Evolutionary conservation across 92 coral and sea anemone genomes (phyloP).

Genomic region (Palythoa grandis): DNA sequence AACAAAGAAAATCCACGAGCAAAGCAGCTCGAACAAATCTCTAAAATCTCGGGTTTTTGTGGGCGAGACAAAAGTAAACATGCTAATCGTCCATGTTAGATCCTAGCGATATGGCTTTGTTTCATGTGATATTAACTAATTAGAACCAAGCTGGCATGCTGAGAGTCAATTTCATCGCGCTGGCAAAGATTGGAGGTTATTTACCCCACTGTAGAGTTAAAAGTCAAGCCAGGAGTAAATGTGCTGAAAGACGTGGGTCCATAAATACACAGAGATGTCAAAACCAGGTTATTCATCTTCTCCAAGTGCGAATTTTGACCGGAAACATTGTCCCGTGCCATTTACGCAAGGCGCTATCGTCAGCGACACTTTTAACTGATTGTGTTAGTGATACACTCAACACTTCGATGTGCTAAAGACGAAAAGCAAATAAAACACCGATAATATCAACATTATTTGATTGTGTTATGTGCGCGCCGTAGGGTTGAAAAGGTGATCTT

Average conservation of each 20-base stretch:
- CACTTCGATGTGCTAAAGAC: constrained; percentile 33
- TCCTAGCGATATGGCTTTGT: constrained; percentile 37
- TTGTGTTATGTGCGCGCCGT: not conserved
- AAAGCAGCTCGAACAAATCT: constrained; percentile 6
- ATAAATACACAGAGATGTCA: constrained; percentile 4
- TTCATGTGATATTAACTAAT: constrained; percentile 41
- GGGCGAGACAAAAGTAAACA: constrained; percentile 34
- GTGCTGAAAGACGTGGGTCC: not conserved
- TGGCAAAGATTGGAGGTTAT: constrained; percentile 17
- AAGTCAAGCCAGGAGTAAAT: not conserved
- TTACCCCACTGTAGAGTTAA: not conserved
- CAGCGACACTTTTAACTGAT: constrained; percentile 26
- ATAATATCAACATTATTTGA: not conserved
- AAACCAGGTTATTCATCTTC: constrained; percentile 5
- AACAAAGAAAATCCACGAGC: constrained; percentile 16
- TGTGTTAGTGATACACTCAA: constrained; percentile 15
- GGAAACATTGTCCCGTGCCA: constrained; percentile 33
- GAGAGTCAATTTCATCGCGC: constrained; percentile 39
- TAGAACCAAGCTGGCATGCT: constrained; percentile 35
- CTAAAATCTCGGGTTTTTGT: constrained; percentile 8
- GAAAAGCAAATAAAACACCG: not conserved
- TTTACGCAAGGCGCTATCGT: constrained; percentile 30
- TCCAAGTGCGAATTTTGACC: constrained; percentile 20
- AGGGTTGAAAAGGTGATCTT: not conserved
- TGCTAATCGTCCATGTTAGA: constrained; percentile 29